Conservation (phyloP, 1,140 invertebrate genomes). For the Agrypnia vestita region DNA sequence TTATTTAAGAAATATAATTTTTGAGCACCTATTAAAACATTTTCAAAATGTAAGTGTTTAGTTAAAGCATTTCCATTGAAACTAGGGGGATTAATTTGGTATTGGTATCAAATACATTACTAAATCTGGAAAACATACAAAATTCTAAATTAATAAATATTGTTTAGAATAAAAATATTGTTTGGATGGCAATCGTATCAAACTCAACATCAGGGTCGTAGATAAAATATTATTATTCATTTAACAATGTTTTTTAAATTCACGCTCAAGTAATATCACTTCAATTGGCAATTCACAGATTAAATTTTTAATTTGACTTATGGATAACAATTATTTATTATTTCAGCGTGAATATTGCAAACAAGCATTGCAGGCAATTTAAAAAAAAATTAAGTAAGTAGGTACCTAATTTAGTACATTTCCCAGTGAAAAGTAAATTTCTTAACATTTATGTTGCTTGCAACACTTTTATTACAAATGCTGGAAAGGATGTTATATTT, state of each 20-base stretch:
- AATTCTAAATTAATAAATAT: slow-evolving; percentile 5
- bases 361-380: no score
- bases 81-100: not conserved
- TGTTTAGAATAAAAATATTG: not conserved
- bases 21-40: not conserved
- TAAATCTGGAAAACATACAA: slow-evolving; percentile 4
- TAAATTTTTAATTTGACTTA: no score
- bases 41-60: not conserved
- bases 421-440: no score
- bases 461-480: no score
- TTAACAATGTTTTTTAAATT: slow-evolving; percentile 3
- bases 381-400: no score
- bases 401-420: no score
- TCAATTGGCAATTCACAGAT: not conserved
- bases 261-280: not conserved
- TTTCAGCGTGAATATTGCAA: no score
- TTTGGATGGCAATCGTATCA: not conserved
- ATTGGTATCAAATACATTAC: not conserved
- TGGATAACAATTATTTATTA: no score
- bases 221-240: slow-evolving; percentile 4
- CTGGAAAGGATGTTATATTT: slow-evolving; percentile 3
- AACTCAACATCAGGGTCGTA: not conserved
- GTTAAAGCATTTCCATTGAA: slow-evolving; percentile 14
- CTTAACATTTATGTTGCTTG: no score
- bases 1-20: no score